phyloP scores from a whole-genome alignment of 1,140 invertebrate genomes.

The Drosophila funebris region DNA sequence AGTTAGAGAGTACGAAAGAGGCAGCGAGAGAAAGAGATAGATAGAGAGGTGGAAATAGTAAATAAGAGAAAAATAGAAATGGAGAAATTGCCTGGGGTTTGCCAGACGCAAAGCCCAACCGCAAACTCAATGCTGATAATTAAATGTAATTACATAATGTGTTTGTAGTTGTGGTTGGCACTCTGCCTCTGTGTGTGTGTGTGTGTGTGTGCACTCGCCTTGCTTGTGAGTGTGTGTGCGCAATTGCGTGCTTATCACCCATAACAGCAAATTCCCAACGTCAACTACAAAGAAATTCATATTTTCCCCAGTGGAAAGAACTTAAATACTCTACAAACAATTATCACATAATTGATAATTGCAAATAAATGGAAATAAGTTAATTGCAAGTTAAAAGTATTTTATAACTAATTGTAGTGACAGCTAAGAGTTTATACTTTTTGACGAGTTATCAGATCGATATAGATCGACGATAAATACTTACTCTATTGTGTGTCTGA shows the following conservation, averaged over 20 bases:
- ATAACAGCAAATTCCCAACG: neutral
- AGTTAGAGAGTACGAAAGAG: constrained; percentile 10
- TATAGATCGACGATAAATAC: neutral
- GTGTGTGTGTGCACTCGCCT: constrained; percentile 21
- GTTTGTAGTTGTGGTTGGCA: constrained; percentile 39
- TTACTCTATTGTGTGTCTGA: constrained; percentile 7
- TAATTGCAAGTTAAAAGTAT: no score
- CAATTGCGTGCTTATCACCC: constrained; percentile 53
- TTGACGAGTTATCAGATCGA: constrained; percentile 1
- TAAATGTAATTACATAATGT: constrained; percentile 78
- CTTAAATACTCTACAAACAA: neutral
- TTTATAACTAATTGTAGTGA: neutral
- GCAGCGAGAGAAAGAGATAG: neutral
- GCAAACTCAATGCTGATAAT: constrained; percentile 78
- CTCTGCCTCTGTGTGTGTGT: constrained; percentile 14
- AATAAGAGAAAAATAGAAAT: constrained; percentile 6
- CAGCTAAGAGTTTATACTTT: neutral
- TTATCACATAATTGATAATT: neutral
- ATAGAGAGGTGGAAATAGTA: neutral
- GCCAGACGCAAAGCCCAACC: constrained; percentile 23
- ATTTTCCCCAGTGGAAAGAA: neutral
- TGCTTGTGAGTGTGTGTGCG: constrained; percentile 42
- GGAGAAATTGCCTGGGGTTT: constrained; percentile 7
- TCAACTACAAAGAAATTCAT: no score
- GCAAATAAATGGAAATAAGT: no score